Percentiles rank a stretch among this genome's conserved stretches.
phyloP scores from a whole-genome alignment of 2,113 vertebrate species.

The Heliornis fulica region DNA sequence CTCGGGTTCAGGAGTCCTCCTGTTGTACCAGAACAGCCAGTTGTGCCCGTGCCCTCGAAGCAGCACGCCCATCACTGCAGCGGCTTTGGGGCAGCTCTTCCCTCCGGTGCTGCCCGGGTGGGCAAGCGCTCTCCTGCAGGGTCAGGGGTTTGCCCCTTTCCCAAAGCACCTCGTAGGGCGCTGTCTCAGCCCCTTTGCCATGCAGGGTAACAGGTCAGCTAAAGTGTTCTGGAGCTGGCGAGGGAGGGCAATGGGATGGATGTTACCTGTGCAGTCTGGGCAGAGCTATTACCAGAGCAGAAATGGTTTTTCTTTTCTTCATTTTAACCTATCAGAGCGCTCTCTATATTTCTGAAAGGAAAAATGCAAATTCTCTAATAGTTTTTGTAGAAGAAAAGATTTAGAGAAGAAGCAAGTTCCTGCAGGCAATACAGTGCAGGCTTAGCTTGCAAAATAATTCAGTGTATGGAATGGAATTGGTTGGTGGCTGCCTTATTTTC shows the following conservation, averaged over 20 bases:
- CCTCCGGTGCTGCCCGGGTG: accelerated
- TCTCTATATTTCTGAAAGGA: not conserved
- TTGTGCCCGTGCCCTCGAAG: accelerated
- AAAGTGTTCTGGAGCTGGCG: accelerated
- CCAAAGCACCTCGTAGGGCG: not conserved
- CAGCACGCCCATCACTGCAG: not conserved
- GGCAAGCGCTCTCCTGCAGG: not conserved
- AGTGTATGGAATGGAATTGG: not conserved
- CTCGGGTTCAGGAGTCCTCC: not conserved
- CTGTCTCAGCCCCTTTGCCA: not conserved
- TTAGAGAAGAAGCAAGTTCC: not conserved
- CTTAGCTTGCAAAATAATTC: conserved; percentile 13
- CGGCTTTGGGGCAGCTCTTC: not conserved
- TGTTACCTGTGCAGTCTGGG: not conserved
- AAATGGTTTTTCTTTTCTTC: not conserved
- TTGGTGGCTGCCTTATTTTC: not conserved
- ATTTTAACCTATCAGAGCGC: not conserved
- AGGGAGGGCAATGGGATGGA: not conserved
- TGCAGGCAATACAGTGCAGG: not conserved
- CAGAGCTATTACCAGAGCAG: not conserved
- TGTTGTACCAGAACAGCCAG: not conserved
- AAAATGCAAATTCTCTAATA: not conserved
- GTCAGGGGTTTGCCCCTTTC: not conserved
- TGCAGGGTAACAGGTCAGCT: not conserved
- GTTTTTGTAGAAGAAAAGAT: not conserved